A percentile compares a stretch with the other conserved stretches of the same genome.
These are phyloP conservation scores for Sceloporus tristichus DNA, from an alignment of 2,113 vertebrate genomes.

Conservation along the genomic window DNA sequence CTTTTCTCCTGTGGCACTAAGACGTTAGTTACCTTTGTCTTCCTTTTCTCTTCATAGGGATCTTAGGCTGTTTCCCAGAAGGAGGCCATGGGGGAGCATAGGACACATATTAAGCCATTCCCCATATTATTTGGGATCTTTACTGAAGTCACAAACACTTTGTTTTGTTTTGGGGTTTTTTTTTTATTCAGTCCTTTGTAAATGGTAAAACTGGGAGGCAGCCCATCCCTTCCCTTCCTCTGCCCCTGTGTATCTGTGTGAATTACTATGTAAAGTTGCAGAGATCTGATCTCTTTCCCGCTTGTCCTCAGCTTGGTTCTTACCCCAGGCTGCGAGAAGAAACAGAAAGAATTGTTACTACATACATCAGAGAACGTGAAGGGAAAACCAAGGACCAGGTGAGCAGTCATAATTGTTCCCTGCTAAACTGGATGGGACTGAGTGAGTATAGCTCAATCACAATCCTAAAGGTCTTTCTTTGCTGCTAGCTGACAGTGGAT, in stretches of 20 bases:
- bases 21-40: not conserved
- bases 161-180: not conserved
- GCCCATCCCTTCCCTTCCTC: not conserved
- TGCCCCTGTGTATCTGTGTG: not conserved
- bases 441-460: not conserved
- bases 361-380: slow-evolving; percentile 91
- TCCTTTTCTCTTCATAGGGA: not conserved
- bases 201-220: slow-evolving; percentile 28
- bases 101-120: not conserved
- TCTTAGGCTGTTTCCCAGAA: not conserved
- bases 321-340: slow-evolving; percentile 95
- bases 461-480: not conserved
- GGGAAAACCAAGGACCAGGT: slow-evolving; percentile 97
- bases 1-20: not conserved
- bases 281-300: slow-evolving; percentile 23
- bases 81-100: not conserved
- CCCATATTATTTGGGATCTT: not conserved
- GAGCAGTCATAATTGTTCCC: not conserved
- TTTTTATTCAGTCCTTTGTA: not conserved
- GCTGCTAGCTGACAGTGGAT: too few species aligned
- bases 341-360: slow-evolving; percentile 95
- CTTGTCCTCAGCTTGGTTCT: slow-evolving; percentile 83
- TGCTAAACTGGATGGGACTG: not conserved
- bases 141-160: not conserved
- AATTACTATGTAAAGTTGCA: not conserved